phyloP scores from a whole-genome alignment of 2,888 invertebrate species.

The Rhorus exstirpatorius region DNA sequence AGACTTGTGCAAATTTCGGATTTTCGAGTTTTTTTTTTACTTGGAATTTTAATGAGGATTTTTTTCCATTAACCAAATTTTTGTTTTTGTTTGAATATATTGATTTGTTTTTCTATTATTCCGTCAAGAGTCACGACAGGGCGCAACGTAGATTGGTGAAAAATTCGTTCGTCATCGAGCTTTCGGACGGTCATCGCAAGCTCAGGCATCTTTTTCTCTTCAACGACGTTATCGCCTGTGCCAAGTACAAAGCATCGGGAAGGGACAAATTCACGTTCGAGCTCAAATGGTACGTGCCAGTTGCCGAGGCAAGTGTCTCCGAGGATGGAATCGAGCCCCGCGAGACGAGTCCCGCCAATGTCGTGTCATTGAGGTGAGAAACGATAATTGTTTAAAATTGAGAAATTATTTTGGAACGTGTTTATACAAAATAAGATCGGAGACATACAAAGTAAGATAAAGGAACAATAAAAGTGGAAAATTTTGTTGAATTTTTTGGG shows the following conservation, averaged over 20 bases:
- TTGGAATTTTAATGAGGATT: conserved; percentile 13
- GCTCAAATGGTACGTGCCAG: conserved; percentile 96
- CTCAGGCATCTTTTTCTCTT: conserved; percentile 97
- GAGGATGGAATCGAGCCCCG: conserved; percentile 90
- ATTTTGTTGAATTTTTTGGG: too few relatives aligned
- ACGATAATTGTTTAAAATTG: background rate
- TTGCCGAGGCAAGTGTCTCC: conserved; percentile 93
- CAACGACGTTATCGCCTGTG: conserved; percentile 97
- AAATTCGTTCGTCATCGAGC: conserved; percentile 97
- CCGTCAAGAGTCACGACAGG: conserved; percentile 90
- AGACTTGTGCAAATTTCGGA: too few relatives aligned
- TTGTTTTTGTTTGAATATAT: conserved; percentile 67
- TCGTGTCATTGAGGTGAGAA: conserved; percentile 90
- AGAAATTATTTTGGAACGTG: background rate
- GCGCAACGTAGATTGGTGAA: conserved; percentile 96
- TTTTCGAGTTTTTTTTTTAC: too few relatives aligned
- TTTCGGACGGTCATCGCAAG: conserved; percentile 95
- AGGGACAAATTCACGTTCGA: conserved; percentile 96
- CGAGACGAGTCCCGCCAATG: conserved; percentile 93
- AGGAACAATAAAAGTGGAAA: background rate
- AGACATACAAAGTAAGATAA: background rate
- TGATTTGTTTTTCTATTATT: conserved; percentile 51
- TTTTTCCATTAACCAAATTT: too few relatives aligned
- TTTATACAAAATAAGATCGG: too few relatives aligned
- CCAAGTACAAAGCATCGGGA: conserved; percentile 96